Conservation (phyloP, 2,797 vertebrate species). For the Furcifer pardalis region DNA sequence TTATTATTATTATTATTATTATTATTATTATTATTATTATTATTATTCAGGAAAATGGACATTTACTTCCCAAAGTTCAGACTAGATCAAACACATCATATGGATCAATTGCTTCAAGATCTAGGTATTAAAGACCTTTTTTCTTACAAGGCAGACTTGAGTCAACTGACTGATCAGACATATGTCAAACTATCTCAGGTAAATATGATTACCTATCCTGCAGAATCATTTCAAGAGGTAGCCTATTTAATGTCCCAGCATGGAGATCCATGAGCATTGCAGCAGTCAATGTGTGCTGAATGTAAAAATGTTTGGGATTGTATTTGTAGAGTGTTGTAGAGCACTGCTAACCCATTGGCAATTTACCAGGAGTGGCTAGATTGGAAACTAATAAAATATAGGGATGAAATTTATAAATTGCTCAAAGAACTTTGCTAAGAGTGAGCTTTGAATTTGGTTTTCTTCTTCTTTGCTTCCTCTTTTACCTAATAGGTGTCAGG, state of each 20-base stretch:
- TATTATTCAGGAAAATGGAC: constrained; percentile 88
- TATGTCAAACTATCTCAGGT: constrained; percentile 86
- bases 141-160: constrained; percentile 80
- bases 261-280: neutral
- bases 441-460: no score
- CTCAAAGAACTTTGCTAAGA: no score
- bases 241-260: neutral
- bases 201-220: constrained; percentile 43
- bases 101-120: constrained; percentile 83
- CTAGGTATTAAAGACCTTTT: constrained; percentile 86
- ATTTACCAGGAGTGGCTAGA: no score
- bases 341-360: no score
- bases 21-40: no score
- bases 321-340: no score
- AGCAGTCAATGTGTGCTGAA: no score
- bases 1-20: no score
- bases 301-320: neutral
- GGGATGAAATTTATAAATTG: no score
- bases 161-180: constrained; percentile 74
- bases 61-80: constrained; percentile 90
- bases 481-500: no score
- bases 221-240: neutral
- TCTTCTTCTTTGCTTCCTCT: no score
- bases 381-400: no score
- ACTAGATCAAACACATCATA: constrained; percentile 85